phyloP scores from a whole-genome alignment of 2,113 vertebrate species.

The Protobothrops mucrosquamatus region DNA sequence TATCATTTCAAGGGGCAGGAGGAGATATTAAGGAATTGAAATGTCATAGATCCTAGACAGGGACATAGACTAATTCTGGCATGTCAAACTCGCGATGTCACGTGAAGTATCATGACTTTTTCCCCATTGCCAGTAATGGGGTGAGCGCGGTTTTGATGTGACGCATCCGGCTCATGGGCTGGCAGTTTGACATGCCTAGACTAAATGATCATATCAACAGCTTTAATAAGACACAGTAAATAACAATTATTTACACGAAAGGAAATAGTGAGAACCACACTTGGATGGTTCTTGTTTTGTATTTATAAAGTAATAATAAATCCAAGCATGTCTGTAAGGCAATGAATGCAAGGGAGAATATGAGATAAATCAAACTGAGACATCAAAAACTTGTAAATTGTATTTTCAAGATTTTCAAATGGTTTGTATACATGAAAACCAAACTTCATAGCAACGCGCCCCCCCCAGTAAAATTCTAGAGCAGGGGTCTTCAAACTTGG shows the following conservation, averaged over 20 bases:
- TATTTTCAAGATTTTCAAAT: background rate
- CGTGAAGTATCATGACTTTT: too few relatives aligned
- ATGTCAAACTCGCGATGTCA: too few relatives aligned
- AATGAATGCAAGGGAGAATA: background rate
- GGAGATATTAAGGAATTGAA: background rate
- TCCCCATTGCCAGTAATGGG: too few relatives aligned
- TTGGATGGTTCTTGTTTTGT: conserved; percentile 1
- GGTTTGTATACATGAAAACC: background rate
- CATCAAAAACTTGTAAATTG: background rate
- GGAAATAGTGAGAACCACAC: conserved; percentile 39
- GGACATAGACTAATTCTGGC: conserved; percentile 36
- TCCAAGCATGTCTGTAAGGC: background rate
- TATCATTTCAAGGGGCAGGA: conserved; percentile 29
- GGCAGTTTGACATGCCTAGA: background rate
- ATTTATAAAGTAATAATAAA: background rate
- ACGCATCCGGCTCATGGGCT: too few relatives aligned
- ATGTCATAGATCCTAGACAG: conserved; percentile 48
- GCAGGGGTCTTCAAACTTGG: too few relatives aligned
- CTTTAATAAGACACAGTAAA: conserved; percentile 23
- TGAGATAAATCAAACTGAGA: background rate
- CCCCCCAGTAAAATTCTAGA: background rate
- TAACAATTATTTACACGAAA: conserved; percentile 9
- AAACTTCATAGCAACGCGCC: background rate
- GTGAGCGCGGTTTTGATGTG: too few relatives aligned
- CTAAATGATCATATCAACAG: conserved; percentile 40